phyloP scores from a whole-genome alignment of 2,113 vertebrate species.

The Echinops telfairi region DNA sequence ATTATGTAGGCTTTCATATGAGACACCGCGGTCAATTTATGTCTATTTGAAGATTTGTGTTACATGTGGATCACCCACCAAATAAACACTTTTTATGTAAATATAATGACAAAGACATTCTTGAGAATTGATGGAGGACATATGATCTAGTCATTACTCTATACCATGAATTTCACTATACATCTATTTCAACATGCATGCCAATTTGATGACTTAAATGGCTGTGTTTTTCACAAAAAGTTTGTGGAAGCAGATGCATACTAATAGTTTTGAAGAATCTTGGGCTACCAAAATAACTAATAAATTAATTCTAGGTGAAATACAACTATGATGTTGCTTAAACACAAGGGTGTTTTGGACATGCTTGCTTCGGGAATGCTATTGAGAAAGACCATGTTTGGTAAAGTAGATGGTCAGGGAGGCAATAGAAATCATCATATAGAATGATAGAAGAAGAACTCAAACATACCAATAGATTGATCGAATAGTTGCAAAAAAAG shows the following conservation, averaged over 20 bases:
- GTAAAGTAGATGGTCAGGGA: neutral
- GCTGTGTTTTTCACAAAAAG: too few relatives aligned
- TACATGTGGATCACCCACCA: too few relatives aligned
- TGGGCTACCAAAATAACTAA: neutral
- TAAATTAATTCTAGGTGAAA: neutral
- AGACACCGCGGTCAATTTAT: too few relatives aligned
- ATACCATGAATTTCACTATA: neutral
- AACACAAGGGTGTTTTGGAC: neutral
- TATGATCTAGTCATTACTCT: neutral
- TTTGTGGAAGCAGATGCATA: too few relatives aligned
- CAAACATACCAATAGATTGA: too few relatives aligned
- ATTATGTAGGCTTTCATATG: too few relatives aligned
- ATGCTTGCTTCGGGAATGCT: neutral
- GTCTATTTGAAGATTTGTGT: too few relatives aligned
- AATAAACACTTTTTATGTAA: neutral
- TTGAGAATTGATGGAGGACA: neutral
- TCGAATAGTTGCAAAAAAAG: neutral
- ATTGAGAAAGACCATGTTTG: neutral
- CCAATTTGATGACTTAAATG: neutral
- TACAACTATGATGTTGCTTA: neutral
- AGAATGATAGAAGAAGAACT: too few relatives aligned
- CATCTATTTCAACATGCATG: neutral
- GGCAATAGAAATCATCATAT: too few relatives aligned
- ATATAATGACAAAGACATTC: neutral
- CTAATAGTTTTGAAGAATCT: too few relatives aligned